phyloP scores from a whole-genome alignment of 2,113 vertebrate genomes.

The Hippocampus comes region DNA sequence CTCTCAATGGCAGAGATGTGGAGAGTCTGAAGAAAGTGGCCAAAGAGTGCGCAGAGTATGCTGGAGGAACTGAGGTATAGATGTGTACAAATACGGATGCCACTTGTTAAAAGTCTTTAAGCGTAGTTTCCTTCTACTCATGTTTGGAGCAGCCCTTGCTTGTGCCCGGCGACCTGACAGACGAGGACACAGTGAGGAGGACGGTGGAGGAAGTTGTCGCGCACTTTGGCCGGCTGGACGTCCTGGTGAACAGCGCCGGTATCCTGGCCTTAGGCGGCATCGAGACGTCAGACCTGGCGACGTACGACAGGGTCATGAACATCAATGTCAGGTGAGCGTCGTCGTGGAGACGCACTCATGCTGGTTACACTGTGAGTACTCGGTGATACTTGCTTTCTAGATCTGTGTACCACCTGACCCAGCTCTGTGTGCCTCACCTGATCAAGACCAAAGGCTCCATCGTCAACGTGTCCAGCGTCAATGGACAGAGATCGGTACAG shows the following conservation, averaged over 20 bases:
- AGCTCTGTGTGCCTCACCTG: slow-evolving; percentile 76
- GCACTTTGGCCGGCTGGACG: slow-evolving; percentile 71
- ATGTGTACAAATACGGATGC: neutral
- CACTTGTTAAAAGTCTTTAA: neutral
- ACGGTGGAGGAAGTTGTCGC: slow-evolving; percentile 68
- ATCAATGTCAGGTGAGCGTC: slow-evolving; percentile 75
- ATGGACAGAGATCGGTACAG: slow-evolving; percentile 75
- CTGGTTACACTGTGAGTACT: neutral
- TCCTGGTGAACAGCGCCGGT: slow-evolving; percentile 78
- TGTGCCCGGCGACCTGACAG: slow-evolving; percentile 74
- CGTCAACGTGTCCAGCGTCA: slow-evolving; percentile 79
- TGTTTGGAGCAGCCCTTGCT: slow-evolving; percentile 65
- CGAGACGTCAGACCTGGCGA: slow-evolving; percentile 70
- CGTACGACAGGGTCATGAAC: slow-evolving; percentile 78
- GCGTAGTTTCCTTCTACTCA: too few species aligned
- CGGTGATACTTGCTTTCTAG: slow-evolving; percentile 43
- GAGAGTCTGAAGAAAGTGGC: slow-evolving; percentile 69
- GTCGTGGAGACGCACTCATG: neutral
- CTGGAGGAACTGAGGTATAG: slow-evolving; percentile 59
- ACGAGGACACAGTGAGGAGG: slow-evolving; percentile 70
- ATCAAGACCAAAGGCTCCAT: slow-evolving; percentile 76
- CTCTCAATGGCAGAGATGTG: slow-evolving; percentile 74
- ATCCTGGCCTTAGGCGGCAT: slow-evolving; percentile 76
- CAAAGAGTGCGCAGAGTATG: slow-evolving; percentile 57
- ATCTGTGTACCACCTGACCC: slow-evolving; percentile 73